Evolutionary conservation across 2,797 vertebrate species (phyloP), one percentile per base, ranked within the genome.

Genomic region (Epinephelus malabaricus): DNA sequence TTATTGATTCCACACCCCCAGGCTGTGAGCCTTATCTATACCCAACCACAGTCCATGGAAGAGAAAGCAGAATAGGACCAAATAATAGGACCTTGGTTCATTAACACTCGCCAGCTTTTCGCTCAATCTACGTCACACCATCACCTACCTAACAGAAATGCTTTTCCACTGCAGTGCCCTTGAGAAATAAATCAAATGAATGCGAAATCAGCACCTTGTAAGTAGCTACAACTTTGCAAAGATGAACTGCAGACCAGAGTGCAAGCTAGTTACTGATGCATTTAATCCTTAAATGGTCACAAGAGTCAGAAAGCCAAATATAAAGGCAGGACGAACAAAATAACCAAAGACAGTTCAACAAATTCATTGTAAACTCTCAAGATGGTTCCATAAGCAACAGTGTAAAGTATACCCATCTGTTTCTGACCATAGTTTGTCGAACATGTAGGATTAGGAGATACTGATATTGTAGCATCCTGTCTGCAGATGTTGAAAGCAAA

Each of bases 1-100:
- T 87, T 95, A 95, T 95, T 94, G 94, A 95, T 94, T 92, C 79
- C 78, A 81, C 83, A 81, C 81, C 88, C 88, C 73, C 59, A 59
- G 87, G 86, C 89, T 78, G 65, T 62, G 76, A 76, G 78, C 73
- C 84, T 92, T 93, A 93, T 94, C 93, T 92, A 73, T 88, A 84
- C 71, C 73, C 53, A 69, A 73, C 81, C 88, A 90, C 73, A 81
- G 73, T 49, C 77, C 58, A 79, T 6, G 38, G 73, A 77, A 61
- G 69, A 69, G 69, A 74, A 85, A 70, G 64, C 51, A 77, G 83
- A 79, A 84, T 15, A 73, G 68, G 67, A 66, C 49, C 65, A 84
- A 79, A 90, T 88, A 93, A 89, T 78, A 81, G 66, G 34, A 50
- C 54, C 23, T 63, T 67, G 84, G 73, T 82, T 91, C 73, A 77